Base-by-base conservation (phyloP, 2,113 vertebrate species). In the Rhinoderma darwinii region DNA sequence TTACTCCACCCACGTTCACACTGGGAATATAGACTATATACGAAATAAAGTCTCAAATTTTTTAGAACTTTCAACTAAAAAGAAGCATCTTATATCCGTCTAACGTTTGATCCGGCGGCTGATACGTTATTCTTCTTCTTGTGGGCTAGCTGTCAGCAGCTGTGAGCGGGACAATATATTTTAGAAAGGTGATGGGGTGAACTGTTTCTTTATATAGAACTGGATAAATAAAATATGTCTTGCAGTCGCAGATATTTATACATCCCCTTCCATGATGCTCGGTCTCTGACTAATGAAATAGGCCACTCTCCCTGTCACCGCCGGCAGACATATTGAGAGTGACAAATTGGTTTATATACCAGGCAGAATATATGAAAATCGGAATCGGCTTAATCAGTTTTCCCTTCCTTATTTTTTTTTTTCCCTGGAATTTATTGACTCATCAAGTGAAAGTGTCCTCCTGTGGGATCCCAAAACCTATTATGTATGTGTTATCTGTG, bases 261-360 rank as follows among this genome's bases (percentile, higher is more conserved):
- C 78, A 27, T 61, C 54, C 56, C 25, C 56, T 18, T 25, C 78
- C 25, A 17, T 41, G 78, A 63, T 43, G 22, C 35, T 37, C 35
- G 30, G 30, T 39, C 50, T 5, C 77, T n/a, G 51, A 59, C 77
- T 80, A 80, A 80, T 80, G 51, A 56, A 80, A 80, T n/a, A 37
- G 77, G 51, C 18, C 78, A 3, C 70, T 43, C 35, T 41, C 35
- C 82, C 50, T 27, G 32, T 84, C 68, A 39, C 82, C 51, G 82
- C 44, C 32, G 43, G 66, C 68, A 84, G 72, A 75, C 51, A 47
- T 84, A 84, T 77, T 47, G 72, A 84, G 83, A 84, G 73, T 84
- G 83, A 84, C 83, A 84, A 84, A 84, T 84, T 84, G 70, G 72
- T 84, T 84, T 84, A 84, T 75, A 39, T 59, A 44, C n/a, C 73